phyloP scores from a whole-genome alignment of 2,113 vertebrate species.

The Anarhynchus alexandrinus region DNA sequence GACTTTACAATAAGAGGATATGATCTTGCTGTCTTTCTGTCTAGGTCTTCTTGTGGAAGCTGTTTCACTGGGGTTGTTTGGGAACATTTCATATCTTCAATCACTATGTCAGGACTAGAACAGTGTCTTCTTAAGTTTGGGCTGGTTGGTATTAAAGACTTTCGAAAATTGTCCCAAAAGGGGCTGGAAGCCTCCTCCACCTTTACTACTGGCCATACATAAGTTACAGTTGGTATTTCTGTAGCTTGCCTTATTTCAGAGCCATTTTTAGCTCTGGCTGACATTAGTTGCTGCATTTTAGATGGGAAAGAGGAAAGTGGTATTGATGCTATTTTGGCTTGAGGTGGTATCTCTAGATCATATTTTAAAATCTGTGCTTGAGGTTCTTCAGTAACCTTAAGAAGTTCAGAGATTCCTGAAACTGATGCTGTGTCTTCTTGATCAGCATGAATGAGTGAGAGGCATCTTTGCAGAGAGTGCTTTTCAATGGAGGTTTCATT shows the following conservation, averaged over 20 bases:
- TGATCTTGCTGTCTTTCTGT: background rate
- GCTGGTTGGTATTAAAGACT: background rate
- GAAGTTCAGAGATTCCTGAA: background rate
- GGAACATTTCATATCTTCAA: background rate
- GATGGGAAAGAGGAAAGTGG: conserved; percentile 8
- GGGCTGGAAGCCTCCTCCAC: background rate
- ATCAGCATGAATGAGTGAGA: background rate
- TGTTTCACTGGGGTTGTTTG: background rate
- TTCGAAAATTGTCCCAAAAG: background rate
- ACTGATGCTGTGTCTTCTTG: background rate
- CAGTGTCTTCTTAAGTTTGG: background rate
- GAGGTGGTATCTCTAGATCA: conserved; percentile 36
- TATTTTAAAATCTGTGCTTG: background rate
- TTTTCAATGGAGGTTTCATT: background rate
- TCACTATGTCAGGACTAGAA: background rate
- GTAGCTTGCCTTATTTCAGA: background rate
- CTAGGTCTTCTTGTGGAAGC: background rate
- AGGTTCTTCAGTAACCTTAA: background rate
- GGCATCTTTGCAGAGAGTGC: background rate
- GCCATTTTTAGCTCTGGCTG: background rate
- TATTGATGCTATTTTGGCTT: background rate
- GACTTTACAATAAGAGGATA: conserved; percentile 28
- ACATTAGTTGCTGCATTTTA: conserved; percentile 3
- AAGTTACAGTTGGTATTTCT: conserved; percentile 7
- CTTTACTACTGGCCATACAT: conserved; percentile 29